These are phyloP conservation scores for Ylistrum balloti DNA, from an alignment of 1,140 invertebrate species.

Conservation along the genomic window DNA sequence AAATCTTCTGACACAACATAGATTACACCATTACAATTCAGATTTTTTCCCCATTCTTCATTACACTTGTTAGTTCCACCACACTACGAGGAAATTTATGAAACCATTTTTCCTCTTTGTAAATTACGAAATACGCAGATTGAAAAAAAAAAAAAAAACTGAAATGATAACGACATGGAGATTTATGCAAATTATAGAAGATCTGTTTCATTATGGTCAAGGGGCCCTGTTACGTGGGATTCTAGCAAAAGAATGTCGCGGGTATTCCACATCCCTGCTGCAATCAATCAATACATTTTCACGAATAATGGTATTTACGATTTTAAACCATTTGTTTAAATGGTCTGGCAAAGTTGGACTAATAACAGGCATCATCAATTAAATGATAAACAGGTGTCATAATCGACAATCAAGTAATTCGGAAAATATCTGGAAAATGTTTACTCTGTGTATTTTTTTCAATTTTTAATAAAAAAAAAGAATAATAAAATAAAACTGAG, in stretches of 20 bases:
- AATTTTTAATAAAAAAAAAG: too few species aligned
- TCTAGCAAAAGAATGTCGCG: neutral
- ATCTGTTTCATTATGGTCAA: neutral
- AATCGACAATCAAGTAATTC: too few species aligned
- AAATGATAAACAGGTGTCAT: too few species aligned
- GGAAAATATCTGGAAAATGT: too few species aligned
- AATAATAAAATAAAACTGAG: too few species aligned
- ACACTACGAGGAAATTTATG: neutral
- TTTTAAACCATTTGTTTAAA: too few species aligned
- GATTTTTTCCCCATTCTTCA: neutral
- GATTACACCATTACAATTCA: too few species aligned
- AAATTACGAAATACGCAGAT: slow-evolving; percentile 17
- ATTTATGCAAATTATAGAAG: neutral
- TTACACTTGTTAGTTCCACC: slow-evolving; percentile 33
- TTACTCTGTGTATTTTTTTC: too few species aligned
- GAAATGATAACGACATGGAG: neutral
- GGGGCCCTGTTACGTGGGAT: neutral
- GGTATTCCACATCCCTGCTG: neutral
- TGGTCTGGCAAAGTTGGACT: too few species aligned
- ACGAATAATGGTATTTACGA: too few species aligned
- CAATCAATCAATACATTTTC: neutral
- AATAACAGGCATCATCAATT: too few species aligned
- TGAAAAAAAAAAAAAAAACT: neutral
- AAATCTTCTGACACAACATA: neutral
- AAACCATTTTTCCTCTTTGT: neutral